Base-by-base conservation (phyloP, 2,797 vertebrate genomes). In the Apogon hyalosoma region DNA sequence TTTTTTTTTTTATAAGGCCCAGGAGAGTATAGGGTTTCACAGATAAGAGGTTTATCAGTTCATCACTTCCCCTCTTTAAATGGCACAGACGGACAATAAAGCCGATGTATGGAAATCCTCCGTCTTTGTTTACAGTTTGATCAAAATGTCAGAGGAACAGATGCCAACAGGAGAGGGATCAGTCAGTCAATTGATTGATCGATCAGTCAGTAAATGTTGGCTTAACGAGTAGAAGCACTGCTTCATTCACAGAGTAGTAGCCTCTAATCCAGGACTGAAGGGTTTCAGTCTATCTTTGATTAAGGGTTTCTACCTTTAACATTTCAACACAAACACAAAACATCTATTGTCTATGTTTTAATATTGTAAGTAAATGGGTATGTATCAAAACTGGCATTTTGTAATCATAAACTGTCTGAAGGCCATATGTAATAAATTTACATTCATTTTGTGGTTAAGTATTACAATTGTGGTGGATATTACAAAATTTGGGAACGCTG, bases 1-100 rank as follows among this genome's bases (percentile, higher is more conserved):
- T 69, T 73, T 70, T 69, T 24, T 24, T 24, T 24, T 24, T 24
- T 24, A 82, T 31, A 82, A 77, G 67, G 75, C 82, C 84, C 78
- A 47, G 62, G 82, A 73, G 80, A 83, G 47, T 1, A 10, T 39
- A 70, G 54, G 61, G 61, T 43, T 84, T 85, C 65, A 83, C 52
- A 76, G 70, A 87, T 79, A 74, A 82, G 56, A 46, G 61, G 47
- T 33, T 46, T 56, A 73, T 87, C 74, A 71, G 75, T 65, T 75
- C 64, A 74, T 73, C 61, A 6, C 51, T 59, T 48, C 63, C 48
- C 48, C 73, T 54, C 65, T 62, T 41, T 70, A 21, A 85, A 79
- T 72, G 77, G 76, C 75, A 85, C 62, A 57, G 68, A 56, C 11
- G 21, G 40, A 71, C 62, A 74, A 50, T 51, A 21, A 19, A 69